A percentile compares a stretch with the other conserved stretches of the same genome.
These are phyloP conservation scores for Neoaliturus tenellus DNA, from an alignment of 2,888 invertebrate genomes.

Conservation along the genomic window DNA sequence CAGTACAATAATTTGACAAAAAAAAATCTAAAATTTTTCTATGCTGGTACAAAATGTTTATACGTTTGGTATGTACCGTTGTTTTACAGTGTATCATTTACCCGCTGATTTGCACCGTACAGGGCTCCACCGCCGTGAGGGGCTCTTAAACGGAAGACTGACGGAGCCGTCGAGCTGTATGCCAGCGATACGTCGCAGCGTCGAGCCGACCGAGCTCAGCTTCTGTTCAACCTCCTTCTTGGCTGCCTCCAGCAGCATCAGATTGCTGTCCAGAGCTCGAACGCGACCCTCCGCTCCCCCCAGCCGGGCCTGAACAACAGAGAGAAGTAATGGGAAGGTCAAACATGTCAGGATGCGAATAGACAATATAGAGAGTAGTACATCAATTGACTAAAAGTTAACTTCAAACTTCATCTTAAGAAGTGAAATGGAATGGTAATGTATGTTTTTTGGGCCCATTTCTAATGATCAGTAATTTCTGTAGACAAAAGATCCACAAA, in stretches of 20 bases:
- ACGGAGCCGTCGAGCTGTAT: conserved; percentile 90
- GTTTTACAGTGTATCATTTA: background rate
- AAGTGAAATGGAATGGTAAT: no score
- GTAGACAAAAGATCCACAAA: no score
- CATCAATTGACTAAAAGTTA: no score
- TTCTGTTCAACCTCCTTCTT: conserved; percentile 92
- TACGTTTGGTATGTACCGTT: no score
- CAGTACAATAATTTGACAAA: background rate
- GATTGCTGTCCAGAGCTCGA: conserved; percentile 89
- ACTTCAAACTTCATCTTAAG: no score
- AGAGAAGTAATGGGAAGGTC: no score
- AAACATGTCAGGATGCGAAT: no score
- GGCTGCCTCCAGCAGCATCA: conserved; percentile 84
- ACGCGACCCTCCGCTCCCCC: conserved; percentile 91
- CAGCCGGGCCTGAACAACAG: conserved; percentile 79
- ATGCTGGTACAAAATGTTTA: no score
- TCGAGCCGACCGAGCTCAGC: conserved; percentile 89
- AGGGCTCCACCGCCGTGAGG: conserved; percentile 87
- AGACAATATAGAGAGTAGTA: no score
- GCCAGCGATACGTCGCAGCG: conserved; percentile 91
- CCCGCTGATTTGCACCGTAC: conserved; percentile 75
- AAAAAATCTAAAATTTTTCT: background rate
- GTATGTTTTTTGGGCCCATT: no score
- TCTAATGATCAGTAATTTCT: no score
- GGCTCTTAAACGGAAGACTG: conserved; percentile 82